Percentiles rank a stretch among this genome's conserved stretches.
These are phyloP conservation scores for Scomber scombrus DNA, from an alignment of 2,113 vertebrate species.

Conservation along the genomic window DNA sequence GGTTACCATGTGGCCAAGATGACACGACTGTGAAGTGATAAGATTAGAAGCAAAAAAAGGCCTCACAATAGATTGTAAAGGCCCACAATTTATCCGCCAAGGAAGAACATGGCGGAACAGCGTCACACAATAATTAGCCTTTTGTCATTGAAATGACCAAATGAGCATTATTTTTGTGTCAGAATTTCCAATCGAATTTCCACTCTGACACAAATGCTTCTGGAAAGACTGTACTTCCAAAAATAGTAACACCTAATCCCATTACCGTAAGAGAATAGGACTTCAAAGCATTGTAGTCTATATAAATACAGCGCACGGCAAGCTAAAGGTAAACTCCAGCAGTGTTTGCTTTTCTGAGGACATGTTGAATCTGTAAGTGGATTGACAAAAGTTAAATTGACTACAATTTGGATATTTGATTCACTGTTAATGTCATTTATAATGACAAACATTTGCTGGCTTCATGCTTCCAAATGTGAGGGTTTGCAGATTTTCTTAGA, in stretches of 20 bases:
- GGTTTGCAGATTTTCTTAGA: neutral
- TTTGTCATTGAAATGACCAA: conserved; percentile 38
- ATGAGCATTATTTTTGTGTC: conserved; percentile 35
- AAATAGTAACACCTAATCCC: conserved; percentile 42
- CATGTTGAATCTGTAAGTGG: too few species aligned
- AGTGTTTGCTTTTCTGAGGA: neutral
- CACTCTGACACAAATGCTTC: conserved; percentile 24
- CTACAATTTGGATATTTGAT: neutral
- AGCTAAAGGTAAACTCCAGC: conserved; percentile 3
- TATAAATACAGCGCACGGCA: neutral
- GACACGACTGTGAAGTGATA: conserved; percentile 45
- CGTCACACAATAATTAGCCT: conserved; percentile 35
- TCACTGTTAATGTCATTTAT: neutral
- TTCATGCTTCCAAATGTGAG: too few species aligned
- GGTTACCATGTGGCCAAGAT: conserved; percentile 65
- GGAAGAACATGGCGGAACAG: conserved; percentile 1
- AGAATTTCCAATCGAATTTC: conserved; percentile 60
- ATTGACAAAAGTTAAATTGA: too few species aligned
- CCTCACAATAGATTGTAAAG: conserved; percentile 41
- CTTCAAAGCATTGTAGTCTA: conserved; percentile 15
- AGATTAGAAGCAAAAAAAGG: conserved; percentile 57
- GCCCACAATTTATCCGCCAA: neutral
- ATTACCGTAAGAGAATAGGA: conserved; percentile 23
- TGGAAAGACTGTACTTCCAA: conserved; percentile 22
- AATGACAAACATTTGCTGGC: neutral